Conservation (phyloP, 2,113 vertebrate genomes). For the Sitta europaea region DNA sequence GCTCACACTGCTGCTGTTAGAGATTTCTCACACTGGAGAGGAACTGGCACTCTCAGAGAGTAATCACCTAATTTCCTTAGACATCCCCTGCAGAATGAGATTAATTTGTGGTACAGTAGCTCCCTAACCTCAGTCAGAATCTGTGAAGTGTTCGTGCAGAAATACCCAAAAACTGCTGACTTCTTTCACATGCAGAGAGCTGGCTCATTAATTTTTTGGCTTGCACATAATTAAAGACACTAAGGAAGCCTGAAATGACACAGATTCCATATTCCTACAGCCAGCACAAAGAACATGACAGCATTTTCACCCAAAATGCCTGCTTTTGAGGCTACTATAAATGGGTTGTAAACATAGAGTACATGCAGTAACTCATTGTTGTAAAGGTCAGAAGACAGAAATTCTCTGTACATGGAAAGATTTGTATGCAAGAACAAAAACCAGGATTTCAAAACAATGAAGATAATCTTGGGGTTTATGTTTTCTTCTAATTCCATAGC, state of each 20-base stretch:
- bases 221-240: neutral
- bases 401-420: neutral
- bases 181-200: neutral
- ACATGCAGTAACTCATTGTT: neutral
- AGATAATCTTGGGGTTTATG: neutral
- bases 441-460: neutral
- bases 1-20: neutral
- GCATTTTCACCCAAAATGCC: neutral
- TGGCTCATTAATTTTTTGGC: constrained; percentile 29
- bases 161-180: constrained; percentile 13
- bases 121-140: constrained; percentile 21
- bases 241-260: neutral
- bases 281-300: neutral
- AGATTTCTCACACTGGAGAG: neutral
- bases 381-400: neutral
- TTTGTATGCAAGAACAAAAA: neutral
- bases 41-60: neutral
- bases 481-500: neutral
- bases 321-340: neutral
- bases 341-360: neutral
- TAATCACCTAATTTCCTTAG: constrained; percentile 30
- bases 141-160: neutral
- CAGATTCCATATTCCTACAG: neutral
- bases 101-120: constrained; percentile 29
- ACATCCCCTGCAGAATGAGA: neutral